Evolutionary conservation across 2,888 invertebrate genomes (phyloP), one percentile per base, ranked within the genome.

Genomic region (Herminia tarsipennalis): DNA sequence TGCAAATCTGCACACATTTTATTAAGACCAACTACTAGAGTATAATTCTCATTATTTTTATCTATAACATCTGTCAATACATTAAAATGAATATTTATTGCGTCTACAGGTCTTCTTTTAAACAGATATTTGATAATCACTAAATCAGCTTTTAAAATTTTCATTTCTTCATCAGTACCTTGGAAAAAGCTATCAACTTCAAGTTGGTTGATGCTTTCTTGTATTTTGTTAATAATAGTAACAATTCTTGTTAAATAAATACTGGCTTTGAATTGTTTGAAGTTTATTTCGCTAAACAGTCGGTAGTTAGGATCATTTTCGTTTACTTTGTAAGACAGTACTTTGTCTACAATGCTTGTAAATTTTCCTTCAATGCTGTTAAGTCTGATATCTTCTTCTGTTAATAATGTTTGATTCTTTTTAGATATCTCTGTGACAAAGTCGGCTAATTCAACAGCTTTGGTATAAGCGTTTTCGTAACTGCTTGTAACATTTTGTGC

Each of bases 201-300:
- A 22, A 83, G 24, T 29, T 68, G 66, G 2, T 77, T 70, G 5
- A 88, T 49, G 0, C 62, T 64, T 38, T 56, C 63, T 0, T 73
- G 56, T 8, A 91, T 10, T 73, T 86, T 88, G 34, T 83, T 83
- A 4, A 83, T 55, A 3, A 86, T 76, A 14, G 73, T 56, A 3
- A 85, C 80, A 16, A 87, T 58, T 77, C 78, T 79, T 2, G 88
- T 76, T 27, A 91, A 70, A 59, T 89, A 91, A 24, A 79, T 64
- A 2, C 70, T 69, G 1, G 83, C 63, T 12, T 64, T 55, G 10
- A 83, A 77, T 51, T 86, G 81, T 54, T 83, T 89, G 24, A 62
- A 78, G 49, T 80, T 85, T 1, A 81, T 66, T 48, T 86, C 80
- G 54, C 63, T 77, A 27, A 87, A 90, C 1, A 66, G 18, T 8